Conservation (phyloP, 2,888 invertebrate genomes). For the Coenonympha arcania region DNA sequence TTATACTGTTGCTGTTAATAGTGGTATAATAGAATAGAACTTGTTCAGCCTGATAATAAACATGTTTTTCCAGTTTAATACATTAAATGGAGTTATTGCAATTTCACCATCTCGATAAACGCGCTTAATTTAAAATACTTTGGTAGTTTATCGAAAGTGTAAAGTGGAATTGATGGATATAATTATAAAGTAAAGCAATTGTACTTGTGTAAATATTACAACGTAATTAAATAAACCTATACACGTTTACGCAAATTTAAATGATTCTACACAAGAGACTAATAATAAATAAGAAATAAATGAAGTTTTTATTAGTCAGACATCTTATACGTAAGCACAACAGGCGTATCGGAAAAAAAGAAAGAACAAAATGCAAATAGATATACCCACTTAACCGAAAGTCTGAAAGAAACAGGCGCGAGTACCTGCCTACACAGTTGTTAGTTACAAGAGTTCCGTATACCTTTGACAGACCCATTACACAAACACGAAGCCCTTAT, state of each 20-base stretch:
- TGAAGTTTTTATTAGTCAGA: neutral
- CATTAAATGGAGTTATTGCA: constrained; percentile 12
- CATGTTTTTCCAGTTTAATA: constrained; percentile 18
- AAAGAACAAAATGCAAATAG: constrained; percentile 9
- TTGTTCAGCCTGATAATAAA: constrained; percentile 13
- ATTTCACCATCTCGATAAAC: constrained; percentile 4
- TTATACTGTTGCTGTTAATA: constrained; percentile 6
- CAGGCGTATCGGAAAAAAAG: neutral
- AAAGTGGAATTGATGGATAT: neutral
- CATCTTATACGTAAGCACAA: constrained; percentile 1
- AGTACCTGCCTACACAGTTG: no score
- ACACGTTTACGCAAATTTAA: neutral
- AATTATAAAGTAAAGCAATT: no score
- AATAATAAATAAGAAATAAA: neutral
- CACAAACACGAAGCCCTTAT: constrained; percentile 30
- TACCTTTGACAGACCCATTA: constrained; percentile 12
- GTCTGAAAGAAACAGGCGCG: neutral
- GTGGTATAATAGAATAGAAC: constrained; percentile 15
- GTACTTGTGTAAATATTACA: neutral
- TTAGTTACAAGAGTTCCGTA: constrained; percentile 6
- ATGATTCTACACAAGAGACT: neutral
- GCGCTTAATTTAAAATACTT: neutral
- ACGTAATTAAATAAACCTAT: no score
- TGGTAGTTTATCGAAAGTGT: neutral
- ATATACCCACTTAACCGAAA: constrained; percentile 4